Percentiles rank a stretch among this genome's conserved stretches.
Evolutionary conservation across 2,888 invertebrate species (phyloP).

Genomic region (Drosophila cyrtoloma): DNA sequence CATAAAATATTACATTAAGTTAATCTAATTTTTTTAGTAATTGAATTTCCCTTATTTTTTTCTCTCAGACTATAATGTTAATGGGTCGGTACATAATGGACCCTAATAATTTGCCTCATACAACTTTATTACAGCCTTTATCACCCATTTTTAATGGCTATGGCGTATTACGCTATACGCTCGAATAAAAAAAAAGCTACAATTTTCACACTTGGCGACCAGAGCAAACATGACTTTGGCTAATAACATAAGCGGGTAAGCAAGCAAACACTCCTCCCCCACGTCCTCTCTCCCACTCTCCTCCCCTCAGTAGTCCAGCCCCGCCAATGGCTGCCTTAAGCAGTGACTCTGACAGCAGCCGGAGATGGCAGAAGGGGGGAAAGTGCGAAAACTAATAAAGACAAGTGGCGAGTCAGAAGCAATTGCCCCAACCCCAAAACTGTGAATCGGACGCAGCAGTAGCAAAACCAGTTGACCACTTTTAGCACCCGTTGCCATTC

Average conservation of each 20-base stretch:
- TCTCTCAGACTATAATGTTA: background rate
- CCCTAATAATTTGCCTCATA: background rate
- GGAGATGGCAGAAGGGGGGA: conserved; percentile 24
- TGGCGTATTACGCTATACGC: background rate
- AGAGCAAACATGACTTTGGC: conserved; percentile 71
- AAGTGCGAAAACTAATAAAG: conserved; percentile 76
- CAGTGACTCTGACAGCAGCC: conserved; percentile 49
- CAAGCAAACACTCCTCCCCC: conserved; percentile 57
- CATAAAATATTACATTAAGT: background rate
- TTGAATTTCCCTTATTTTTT: background rate
- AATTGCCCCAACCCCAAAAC: conserved; percentile 44
- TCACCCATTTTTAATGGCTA: background rate
- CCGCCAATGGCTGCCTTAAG: conserved; percentile 10
- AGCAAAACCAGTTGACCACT: conserved; percentile 6
- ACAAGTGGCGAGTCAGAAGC: conserved; percentile 78
- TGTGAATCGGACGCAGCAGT: background rate
- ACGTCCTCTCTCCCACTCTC: background rate
- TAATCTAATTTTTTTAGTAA: background rate
- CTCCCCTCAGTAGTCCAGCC: background rate
- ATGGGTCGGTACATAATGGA: background rate
- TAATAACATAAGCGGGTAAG: conserved; percentile 76
- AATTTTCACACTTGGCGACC: conserved; percentile 68
- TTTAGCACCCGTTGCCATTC: conserved; percentile 8
- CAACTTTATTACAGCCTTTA: background rate
- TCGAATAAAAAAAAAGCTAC: conserved; percentile 32